Evolutionary conservation across 2,888 invertebrate genomes (phyloP), one percentile per base, ranked within the genome.

Genomic region (Ceraclea dissimilis): DNA sequence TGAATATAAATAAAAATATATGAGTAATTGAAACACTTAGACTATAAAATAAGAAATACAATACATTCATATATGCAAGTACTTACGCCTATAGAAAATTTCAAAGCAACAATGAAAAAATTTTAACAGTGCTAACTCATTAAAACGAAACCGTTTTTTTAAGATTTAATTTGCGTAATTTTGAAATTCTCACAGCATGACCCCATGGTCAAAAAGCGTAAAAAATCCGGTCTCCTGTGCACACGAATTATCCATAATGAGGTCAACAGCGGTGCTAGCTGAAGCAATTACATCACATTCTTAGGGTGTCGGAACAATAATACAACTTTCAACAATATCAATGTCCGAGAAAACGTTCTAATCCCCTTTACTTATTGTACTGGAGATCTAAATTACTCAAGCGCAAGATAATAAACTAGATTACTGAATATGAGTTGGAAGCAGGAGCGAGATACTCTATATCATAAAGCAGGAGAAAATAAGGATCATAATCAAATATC

Each of bases 201-300:
- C 46, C 52, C 52, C 13, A 16, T 20, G 46, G 19, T 39, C 39
- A 33, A 20, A 39, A 18, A 33, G 34, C 51, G 48, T 53, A 31
- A 47, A 53, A 48, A 53, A 53, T 53, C 53, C 53, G 48, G 53
- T 53, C 47, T 53, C 33, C 48, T 13, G 26, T 48, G 53, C 46
- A 48, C 47, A 33, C 47, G 46, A 53, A 47, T 53, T 31, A 31
- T 5, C 22, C 52, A 11, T 53, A 53, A 19, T 20, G 47, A 48
- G 53, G 53, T 53, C 53, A 47, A 22, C 19, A 16, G 22, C 6
- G 46, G 31, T 21, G 49, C n/a, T 48, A 19, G 48, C 48, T 43
- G 17, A 43, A 20, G 47, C 20, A 47, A 47, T 47, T 19, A 47
- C 20, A 47, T 19, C 47, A 18, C 47, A 43, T 5, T 47, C 47